phyloP scores from a whole-genome alignment of 2,113 vertebrate species.

The Choloepus hoffmanni region DNA sequence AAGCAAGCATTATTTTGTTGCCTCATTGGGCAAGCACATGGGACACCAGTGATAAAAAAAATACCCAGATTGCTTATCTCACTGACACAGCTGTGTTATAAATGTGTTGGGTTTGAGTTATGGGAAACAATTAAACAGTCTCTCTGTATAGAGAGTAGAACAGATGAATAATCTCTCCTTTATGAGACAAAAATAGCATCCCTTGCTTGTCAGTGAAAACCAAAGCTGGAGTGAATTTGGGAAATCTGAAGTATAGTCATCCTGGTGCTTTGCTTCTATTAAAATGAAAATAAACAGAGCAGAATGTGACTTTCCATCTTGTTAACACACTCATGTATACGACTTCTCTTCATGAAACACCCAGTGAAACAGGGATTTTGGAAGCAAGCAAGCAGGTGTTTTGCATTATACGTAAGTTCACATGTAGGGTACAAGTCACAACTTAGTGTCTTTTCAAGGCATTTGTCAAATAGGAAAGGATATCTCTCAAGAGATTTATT shows the following conservation, averaged over 20 bases:
- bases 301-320: slow-evolving; percentile 27
- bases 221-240: neutral
- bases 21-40: neutral
- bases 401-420: neutral
- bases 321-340: neutral
- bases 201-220: slow-evolving; percentile 43
- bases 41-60: neutral
- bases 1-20: neutral
- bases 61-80: neutral
- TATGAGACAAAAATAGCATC: neutral
- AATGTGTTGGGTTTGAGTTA: neutral
- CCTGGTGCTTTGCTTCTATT: neutral
- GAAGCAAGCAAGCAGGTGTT: slow-evolving; percentile 36
- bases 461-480: neutral
- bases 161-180: neutral
- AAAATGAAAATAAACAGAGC: neutral
- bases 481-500: slow-evolving; percentile 18
- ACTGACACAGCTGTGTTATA: neutral
- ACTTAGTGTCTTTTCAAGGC: neutral
- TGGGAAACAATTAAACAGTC: neutral
- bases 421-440: neutral
- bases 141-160: neutral
- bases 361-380: neutral
- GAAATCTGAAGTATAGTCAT: neutral
- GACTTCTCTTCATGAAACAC: slow-evolving; percentile 51